Evolutionary conservation across 2,888 invertebrate species (phyloP).

Genomic region (Cotesia congregata): DNA sequence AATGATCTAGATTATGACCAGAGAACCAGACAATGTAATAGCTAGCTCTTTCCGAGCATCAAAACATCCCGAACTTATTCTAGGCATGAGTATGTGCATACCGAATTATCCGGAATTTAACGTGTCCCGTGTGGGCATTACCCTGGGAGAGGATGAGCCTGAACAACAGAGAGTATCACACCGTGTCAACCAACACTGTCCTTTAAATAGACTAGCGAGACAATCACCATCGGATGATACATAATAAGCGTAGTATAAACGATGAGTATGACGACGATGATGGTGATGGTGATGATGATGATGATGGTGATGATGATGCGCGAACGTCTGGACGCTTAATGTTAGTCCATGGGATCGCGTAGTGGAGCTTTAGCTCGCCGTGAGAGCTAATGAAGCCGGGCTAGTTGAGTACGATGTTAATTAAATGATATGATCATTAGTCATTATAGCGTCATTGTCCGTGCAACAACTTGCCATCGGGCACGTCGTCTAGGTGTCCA

Average conservation of each 20-base stretch:
- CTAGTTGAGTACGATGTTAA: slow-evolving; percentile 69
- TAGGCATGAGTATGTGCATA: slow-evolving; percentile 26
- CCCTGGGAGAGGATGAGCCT: slow-evolving; percentile 46
- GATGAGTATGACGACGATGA: slow-evolving; percentile 42
- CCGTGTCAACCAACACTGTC: slow-evolving; percentile 60
- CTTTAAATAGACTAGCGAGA: slow-evolving; percentile 56
- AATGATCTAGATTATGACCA: no score
- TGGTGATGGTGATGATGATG: slow-evolving; percentile 45
- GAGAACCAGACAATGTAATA: no score
- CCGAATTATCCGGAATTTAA: slow-evolving; percentile 61
- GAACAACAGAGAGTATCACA: slow-evolving; percentile 37
- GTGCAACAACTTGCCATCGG: slow-evolving; percentile 56
- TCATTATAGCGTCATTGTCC: slow-evolving; percentile 68
- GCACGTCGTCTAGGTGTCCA: slow-evolving; percentile 38
- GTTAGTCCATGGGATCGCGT: not conserved
- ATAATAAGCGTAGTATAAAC: slow-evolving; percentile 61
- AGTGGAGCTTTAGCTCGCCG: slow-evolving; percentile 28
- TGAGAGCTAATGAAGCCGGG: slow-evolving; percentile 64
- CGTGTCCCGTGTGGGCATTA: slow-evolving; percentile 44
- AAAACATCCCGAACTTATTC: not conserved
- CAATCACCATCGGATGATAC: slow-evolving; percentile 60
- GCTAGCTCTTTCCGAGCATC: not conserved
- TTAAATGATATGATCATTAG: slow-evolving; percentile 71
- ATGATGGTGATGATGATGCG: slow-evolving; percentile 36
- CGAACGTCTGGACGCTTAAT: slow-evolving; percentile 39